Percentiles rank a stretch among this genome's conserved stretches.
Conservation (phyloP, 2,113 vertebrate genomes). For the Laticauda laticaudata region DNA sequence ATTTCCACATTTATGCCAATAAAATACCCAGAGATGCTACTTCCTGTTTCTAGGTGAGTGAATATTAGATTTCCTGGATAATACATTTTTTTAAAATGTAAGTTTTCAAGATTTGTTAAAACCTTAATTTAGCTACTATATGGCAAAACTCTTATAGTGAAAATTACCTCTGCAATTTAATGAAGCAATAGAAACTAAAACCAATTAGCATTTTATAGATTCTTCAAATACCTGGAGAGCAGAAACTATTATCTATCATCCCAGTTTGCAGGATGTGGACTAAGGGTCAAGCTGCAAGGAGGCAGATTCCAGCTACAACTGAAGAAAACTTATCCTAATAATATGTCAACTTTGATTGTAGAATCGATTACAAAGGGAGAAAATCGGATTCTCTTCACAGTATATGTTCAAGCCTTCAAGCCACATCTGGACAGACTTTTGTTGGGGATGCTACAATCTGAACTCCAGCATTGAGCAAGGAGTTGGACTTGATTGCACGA, state of each 20-base stretch:
- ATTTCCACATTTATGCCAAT: slow-evolving; percentile 6
- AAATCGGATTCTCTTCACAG: background rate
- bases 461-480: background rate
- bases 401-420: background rate
- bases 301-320: background rate
- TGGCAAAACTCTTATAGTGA: background rate
- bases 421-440: background rate
- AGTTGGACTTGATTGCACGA: background rate
- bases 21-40: background rate
- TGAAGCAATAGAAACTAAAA: slow-evolving; percentile 40
- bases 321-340: background rate
- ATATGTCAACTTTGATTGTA: background rate
- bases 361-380: background rate
- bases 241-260: background rate
- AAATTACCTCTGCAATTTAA: background rate
- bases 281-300: background rate
- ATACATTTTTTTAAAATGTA: slow-evolving; percentile 27
- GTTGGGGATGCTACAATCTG: background rate
- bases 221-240: background rate
- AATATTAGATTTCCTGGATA: slow-evolving; percentile 23
- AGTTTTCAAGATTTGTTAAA: slow-evolving; percentile 30
- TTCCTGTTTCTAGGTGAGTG: slow-evolving; percentile 21
- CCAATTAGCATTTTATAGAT: background rate
- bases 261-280: background rate
- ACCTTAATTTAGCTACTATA: accelerated